phyloP scores from a whole-genome alignment of 2,113 vertebrate genomes.

The Dolichotis patagonum region DNA sequence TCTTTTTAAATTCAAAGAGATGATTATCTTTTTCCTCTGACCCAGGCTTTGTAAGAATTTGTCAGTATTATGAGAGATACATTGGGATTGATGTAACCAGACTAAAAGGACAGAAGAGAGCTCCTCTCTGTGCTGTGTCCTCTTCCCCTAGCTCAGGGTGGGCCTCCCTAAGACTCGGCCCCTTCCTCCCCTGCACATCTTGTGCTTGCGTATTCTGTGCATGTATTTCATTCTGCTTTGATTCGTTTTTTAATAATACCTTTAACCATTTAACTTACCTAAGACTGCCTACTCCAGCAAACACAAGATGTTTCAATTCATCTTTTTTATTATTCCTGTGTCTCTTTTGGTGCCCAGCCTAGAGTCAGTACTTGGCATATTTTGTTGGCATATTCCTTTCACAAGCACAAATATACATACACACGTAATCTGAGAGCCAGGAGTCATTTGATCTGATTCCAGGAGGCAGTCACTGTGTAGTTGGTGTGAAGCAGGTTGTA shows the following conservation, averaged over 20 bases:
- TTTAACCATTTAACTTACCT: background rate
- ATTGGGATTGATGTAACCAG: background rate
- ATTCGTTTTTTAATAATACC: background rate
- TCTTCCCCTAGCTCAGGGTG: background rate
- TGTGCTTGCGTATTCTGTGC: fast-evolving
- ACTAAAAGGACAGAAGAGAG: background rate
- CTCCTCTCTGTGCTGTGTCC: background rate
- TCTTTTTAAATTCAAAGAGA: background rate
- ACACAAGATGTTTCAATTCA: background rate
- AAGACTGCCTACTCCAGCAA: background rate
- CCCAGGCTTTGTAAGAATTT: background rate
- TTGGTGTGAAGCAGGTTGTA: background rate
- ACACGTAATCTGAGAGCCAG: background rate
- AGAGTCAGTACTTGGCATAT: background rate
- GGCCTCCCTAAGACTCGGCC: background rate
- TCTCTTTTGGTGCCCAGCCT: background rate
- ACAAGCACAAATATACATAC: background rate
- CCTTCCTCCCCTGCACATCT: background rate
- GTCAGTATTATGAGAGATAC: background rate
- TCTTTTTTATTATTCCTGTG: background rate
- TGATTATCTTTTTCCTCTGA: background rate
- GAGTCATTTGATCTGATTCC: background rate
- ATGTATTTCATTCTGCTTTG: background rate
- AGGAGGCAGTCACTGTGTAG: background rate
- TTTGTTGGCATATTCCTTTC: background rate